Evolutionary conservation across 2,797 vertebrate genomes (phyloP).

Genomic region (Cynopterus sphinx): DNA sequence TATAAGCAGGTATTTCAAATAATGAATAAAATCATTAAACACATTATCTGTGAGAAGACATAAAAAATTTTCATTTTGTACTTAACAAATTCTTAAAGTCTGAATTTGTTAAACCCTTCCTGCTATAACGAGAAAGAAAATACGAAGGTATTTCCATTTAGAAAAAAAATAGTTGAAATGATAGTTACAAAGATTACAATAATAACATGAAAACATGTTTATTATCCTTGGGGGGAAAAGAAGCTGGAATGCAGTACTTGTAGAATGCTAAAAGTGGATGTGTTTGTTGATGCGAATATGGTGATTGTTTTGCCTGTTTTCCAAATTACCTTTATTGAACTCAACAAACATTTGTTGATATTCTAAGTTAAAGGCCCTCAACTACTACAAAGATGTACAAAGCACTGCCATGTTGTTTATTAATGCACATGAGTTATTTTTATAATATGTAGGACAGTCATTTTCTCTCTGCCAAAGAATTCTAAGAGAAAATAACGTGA

Average conservation of each 20-base stretch:
- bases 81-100: conserved; percentile 19
- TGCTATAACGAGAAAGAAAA: not conserved
- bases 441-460: not conserved
- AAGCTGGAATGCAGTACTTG: not conserved
- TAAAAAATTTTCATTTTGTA: conserved; percentile 35
- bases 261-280: not conserved
- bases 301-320: not conserved
- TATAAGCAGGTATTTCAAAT: not conserved
- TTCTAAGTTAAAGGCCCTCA: not conserved
- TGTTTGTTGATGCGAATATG: not conserved
- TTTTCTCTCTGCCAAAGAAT: not conserved
- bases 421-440: conserved; percentile 22
- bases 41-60: not conserved
- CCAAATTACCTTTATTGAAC: not conserved
- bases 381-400: not conserved
- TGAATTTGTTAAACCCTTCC: conserved; percentile 36
- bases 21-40: conserved; percentile 7
- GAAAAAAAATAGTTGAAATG: conserved; percentile 31
- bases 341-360: conserved; percentile 19
- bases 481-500: not conserved
- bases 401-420: not conserved
- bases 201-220: not conserved
- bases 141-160: conserved; percentile 3
- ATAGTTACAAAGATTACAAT: not conserved
- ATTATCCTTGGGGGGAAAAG: not conserved